Evolutionary conservation across 2,797 vertebrate species (phyloP), one percentile per base, ranked within the genome.

Genomic region (Ispidina picta): DNA sequence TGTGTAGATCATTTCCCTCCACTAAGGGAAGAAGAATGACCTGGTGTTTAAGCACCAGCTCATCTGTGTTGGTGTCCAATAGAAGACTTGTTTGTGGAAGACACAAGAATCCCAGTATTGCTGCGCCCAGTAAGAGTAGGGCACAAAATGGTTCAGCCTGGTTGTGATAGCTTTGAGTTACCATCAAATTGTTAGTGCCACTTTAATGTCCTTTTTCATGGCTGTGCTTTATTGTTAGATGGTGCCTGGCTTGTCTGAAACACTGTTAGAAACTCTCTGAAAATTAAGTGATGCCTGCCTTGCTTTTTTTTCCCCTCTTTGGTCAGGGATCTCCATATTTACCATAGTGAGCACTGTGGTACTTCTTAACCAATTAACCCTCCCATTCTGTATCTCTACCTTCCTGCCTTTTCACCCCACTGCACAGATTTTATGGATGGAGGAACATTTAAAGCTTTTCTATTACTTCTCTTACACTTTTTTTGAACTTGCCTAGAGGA

Each of bases 401-500:
- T 29, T 79, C 56, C 39, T 80, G 62, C 55, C 37, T 73, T 90
- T 90, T 78, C 48, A 37, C 39, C 86, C 51, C 10, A 11, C 76
- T 74, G 25, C 29, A n/a, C 29, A 66, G 82, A 52, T 9, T 15
- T 58, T 71, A 74, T 39, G 69, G 66, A 82, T 54, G 28, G 54
- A 35, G 55, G 15, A 80, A 56, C 56, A n/a, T 78, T 89, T 85
- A 86, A 81, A 87, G 44, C 68, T 91, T 90, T 92, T 74, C 3
- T 63, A 9, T 94, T 65, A 60, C 59, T 85, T 81, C n/a, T 52
- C 83, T 89, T 77, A 66, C 59, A 62, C 39, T 66, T 66, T 82
- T 46, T n/a, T 88, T 78, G 75, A 86, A 90, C 72, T 91, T 95
- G 58, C 76, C 85, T 83, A 69, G 86, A 90, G 79, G 44, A 73